Percentiles rank a stretch among this genome's conserved stretches.
These are phyloP conservation scores for Micrasema longulum DNA, from an alignment of 1,140 invertebrate species.

Conservation along the genomic window DNA sequence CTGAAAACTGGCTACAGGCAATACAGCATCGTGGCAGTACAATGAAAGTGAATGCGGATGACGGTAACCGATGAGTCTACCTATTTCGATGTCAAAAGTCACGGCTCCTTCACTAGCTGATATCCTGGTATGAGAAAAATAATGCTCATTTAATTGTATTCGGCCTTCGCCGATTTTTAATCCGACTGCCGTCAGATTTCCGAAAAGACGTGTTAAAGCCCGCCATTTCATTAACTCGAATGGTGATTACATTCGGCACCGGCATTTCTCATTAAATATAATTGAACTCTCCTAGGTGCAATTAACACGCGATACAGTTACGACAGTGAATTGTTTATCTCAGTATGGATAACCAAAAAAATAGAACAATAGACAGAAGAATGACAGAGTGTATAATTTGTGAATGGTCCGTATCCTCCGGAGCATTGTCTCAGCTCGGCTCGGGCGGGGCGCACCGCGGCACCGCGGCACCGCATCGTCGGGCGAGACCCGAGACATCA, in stretches of 20 bases:
- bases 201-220: too few relatives aligned
- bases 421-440: constrained; percentile 19
- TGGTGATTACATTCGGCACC: background rate
- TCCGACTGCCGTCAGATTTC: too few relatives aligned
- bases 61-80: constrained; percentile 20
- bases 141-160: too few relatives aligned
- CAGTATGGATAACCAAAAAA: constrained; percentile 5
- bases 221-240: too few relatives aligned
- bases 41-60: constrained; percentile 46
- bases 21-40: too few relatives aligned
- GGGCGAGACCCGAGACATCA: too few relatives aligned
- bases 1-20: constrained; percentile 15
- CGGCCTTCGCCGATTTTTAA: too few relatives aligned
- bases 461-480: too few relatives aligned
- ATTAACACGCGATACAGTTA: constrained; percentile 29
- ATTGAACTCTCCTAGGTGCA: background rate
- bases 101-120: constrained; percentile 25
- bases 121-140: constrained; percentile 17
- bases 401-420: constrained; percentile 18
- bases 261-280: constrained; percentile 29
- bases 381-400: constrained; percentile 37
- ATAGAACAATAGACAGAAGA: constrained; percentile 38
- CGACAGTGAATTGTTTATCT: constrained; percentile 16
- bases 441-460: too few relatives aligned
- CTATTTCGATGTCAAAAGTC: constrained; percentile 36